phyloP scores from a whole-genome alignment of 2,797 vertebrate genomes.

The Thaleichthys pacificus region DNA sequence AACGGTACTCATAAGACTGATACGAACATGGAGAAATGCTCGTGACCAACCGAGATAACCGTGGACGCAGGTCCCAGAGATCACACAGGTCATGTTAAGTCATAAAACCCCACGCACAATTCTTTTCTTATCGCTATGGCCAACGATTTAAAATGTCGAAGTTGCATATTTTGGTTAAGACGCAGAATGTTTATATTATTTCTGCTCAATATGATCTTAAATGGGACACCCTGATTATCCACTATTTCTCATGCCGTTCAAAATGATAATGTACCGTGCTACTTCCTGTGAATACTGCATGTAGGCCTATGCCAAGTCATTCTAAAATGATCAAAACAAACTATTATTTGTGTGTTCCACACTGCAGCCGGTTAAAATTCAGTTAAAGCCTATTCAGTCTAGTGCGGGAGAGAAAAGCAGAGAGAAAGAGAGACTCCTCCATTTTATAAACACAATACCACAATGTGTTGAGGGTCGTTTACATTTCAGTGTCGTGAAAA shows the following conservation, averaged over 20 bases:
- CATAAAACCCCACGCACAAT: not conserved
- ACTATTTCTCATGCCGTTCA: too few relatives aligned
- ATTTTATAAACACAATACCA: constrained; percentile 2
- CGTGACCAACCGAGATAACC: too few relatives aligned
- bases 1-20: too few relatives aligned
- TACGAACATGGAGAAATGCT: too few relatives aligned
- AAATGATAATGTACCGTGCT: not conserved
- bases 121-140: not conserved
- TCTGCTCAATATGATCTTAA: not conserved
- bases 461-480: not conserved
- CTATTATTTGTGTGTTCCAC: not conserved
- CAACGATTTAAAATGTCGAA: not conserved
- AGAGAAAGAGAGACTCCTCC: not conserved
- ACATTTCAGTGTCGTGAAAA: not conserved
- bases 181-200: too few relatives aligned
- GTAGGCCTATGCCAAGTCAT: not conserved
- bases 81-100: not conserved
- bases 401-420: not conserved
- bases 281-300: not conserved
- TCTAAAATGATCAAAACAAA: not conserved
- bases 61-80: not conserved
- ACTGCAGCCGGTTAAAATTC: not conserved
- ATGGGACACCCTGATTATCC: too few relatives aligned
- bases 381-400: not conserved
- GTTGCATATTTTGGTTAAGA: too few relatives aligned